Evolutionary conservation across 2,888 invertebrate species (phyloP), one percentile per base, ranked within the genome.

Genomic region (Homarus gammarus): DNA sequence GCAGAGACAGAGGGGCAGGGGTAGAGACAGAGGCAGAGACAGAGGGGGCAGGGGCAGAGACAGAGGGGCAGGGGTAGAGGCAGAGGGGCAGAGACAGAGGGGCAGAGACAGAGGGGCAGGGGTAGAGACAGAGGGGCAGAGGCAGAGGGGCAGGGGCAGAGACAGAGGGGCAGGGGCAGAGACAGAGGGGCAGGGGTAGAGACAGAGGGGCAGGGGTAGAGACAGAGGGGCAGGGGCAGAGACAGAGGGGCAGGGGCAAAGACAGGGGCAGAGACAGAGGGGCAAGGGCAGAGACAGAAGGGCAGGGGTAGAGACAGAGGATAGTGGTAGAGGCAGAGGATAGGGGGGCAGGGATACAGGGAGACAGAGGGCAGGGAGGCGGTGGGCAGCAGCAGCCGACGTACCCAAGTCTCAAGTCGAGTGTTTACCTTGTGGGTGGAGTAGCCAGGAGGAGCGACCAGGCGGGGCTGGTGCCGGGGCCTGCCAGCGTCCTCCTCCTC

Each of bases 391-490:
- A 64, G 64, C 64, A 64, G 64, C 27, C 64, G 64, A 27, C 64
- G 64, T 64, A 64, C 64, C 64, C 64, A 64, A 27, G 64, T 64
- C 27, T 64, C 27, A 2, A 27, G 27, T 64, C 6, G 27, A 64
- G 64, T 64, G 64, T 64, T 64, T 64, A 64, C 64, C 64, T 64
- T 64, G 64, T 64, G 64, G 64, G 64, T 64, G 64, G 64, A 64
- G 64, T 27, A 64, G n/a, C 64, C 15, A 18, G 10, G 64, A 27
- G 27, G 27, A 27, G 27, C 27, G 44, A 44, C 6, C 2, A 6
- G 64, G 64, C 8, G 27, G 64, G 64, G 27, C 12, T 22, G 27
- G 6, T n/a, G 64, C 64, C 27, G 64, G 64, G 27, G n/a, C 6
- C 27, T 1, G 64, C 27, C 1, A n/a, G 64, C 27, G 27, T 64